Conservation (phyloP, 2,888 invertebrate genomes). For the Muscina levida region DNA sequence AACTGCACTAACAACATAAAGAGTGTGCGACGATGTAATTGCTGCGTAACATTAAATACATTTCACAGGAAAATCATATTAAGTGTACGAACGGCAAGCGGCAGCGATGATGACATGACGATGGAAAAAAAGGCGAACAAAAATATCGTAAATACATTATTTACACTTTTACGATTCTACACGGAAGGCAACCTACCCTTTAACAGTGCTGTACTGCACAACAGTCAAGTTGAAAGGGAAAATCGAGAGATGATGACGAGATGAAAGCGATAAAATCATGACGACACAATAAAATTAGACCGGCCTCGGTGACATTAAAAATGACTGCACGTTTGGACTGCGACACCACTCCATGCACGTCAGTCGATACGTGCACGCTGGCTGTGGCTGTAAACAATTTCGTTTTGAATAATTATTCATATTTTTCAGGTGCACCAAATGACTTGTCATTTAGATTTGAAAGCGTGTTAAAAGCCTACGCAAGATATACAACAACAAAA, state of each 20-base stretch:
- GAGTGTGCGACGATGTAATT: constrained; percentile 33
- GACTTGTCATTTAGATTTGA: no score
- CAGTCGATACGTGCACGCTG: no score
- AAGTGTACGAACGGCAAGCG: constrained; percentile 29
- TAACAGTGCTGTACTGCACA: no score
- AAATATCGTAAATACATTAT: constrained; percentile 26
- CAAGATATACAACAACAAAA: no score
- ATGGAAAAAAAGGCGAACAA: not conserved
- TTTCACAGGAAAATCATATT: constrained; percentile 44
- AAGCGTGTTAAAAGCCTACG: not conserved
- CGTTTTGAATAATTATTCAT: no score
- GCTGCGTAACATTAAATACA: constrained; percentile 37
- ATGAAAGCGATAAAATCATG: constrained; percentile 47
- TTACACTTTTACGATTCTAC: constrained; percentile 45
- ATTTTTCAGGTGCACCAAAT: no score
- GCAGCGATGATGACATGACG: not conserved
- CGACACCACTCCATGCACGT: not conserved
- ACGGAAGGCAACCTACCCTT: not conserved
- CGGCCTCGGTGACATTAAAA: not conserved
- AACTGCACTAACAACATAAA: not conserved
- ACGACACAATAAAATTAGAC: constrained; percentile 11
- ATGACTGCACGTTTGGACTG: no score
- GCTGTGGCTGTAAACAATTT: no score
- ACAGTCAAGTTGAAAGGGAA: not conserved
- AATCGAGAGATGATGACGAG: not conserved